Evolutionary conservation across 2,113 vertebrate species (phyloP).

Genomic region (Sakesphorus luctuosus): DNA sequence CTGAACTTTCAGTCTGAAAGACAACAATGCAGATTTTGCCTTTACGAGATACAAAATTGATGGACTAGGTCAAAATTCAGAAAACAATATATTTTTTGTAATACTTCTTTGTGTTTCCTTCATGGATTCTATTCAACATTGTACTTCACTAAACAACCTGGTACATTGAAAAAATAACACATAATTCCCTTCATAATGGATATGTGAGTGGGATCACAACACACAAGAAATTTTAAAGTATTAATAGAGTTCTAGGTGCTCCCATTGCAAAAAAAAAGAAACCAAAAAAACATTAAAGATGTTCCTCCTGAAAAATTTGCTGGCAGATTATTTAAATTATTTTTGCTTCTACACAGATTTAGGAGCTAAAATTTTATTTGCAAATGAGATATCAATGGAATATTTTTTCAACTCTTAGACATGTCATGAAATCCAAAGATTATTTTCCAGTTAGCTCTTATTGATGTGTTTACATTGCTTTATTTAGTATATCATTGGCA

Average conservation of each 20-base stretch:
- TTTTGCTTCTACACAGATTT: background rate
- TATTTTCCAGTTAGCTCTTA: background rate
- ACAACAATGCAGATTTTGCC: background rate
- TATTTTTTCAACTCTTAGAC: background rate
- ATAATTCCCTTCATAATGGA: background rate
- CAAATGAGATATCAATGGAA: rapidly evolving
- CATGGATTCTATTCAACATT: background rate
- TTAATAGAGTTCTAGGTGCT: background rate
- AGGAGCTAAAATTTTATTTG: background rate
- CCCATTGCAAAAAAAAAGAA: background rate
- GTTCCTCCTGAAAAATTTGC: background rate
- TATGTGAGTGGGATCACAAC: background rate
- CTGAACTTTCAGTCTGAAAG: background rate
- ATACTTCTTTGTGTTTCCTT: background rate
- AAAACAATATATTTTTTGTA: background rate
- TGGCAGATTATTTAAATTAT: background rate
- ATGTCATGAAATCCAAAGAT: background rate
- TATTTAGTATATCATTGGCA: background rate
- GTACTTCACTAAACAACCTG: background rate
- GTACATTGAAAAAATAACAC: background rate
- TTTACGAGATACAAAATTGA: background rate
- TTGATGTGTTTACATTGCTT: background rate
- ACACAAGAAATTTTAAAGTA: rapidly evolving
- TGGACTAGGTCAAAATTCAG: background rate
- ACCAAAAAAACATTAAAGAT: background rate